Evolutionary conservation across 2,797 vertebrate genomes (phyloP).

Genomic region (Helicolenus hilgendorfi): DNA sequence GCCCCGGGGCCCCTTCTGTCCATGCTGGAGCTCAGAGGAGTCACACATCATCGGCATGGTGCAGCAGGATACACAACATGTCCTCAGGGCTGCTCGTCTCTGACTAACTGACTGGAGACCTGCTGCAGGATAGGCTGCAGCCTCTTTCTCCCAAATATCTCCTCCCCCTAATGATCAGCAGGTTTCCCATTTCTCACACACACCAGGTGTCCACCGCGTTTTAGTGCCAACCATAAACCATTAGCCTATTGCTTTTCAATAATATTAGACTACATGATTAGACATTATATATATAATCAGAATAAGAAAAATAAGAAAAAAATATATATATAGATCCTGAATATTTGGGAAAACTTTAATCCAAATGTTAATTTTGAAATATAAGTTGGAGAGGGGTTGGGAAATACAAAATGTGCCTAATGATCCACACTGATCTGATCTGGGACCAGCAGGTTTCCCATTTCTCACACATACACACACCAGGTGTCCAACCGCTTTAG

Average conservation of each 20-base stretch:
- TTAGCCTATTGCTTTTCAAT: neutral
- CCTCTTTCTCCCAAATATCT: neutral
- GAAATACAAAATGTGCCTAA: neutral
- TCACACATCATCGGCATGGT: neutral
- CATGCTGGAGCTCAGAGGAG: conserved; percentile 20
- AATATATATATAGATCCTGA: too few species aligned
- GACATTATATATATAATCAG: neutral
- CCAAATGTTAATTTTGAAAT: too few species aligned
- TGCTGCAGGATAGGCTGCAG: neutral
- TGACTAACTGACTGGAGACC: conserved; percentile 14
- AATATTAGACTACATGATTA: neutral
- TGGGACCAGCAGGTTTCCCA: conserved; percentile 9
- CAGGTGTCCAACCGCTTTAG: neutral
- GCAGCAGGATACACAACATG: neutral
- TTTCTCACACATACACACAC: neutral
- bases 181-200: conserved; percentile 14
- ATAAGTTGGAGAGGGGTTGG: too few species aligned
- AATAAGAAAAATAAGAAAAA: neutral
- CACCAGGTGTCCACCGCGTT: conserved; percentile 3
- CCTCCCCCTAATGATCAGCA: conserved; percentile 43
- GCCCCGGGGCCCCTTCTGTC: conserved; percentile 32
- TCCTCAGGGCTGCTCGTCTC: neutral
- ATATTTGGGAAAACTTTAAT: too few species aligned
- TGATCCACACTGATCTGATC: conserved; percentile 11
- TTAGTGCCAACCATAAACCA: neutral